Conservation (phyloP, 1,140 invertebrate genomes). For the Bombus superbus region DNA sequence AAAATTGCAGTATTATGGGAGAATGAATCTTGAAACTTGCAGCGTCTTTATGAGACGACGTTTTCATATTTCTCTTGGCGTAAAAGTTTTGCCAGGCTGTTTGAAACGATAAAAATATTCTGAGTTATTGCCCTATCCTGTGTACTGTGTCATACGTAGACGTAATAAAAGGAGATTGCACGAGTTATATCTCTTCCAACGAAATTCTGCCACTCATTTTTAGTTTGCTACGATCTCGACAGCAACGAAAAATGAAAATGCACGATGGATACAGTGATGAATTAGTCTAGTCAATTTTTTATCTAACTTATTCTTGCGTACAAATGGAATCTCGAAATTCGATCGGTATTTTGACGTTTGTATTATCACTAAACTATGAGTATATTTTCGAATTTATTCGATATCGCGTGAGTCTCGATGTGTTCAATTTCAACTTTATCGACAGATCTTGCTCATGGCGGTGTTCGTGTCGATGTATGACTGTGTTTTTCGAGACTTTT, state of each 20-base stretch:
- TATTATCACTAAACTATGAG: not conserved
- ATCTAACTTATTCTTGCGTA: not conserved
- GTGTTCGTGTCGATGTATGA: not conserved
- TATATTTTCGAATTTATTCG: not conserved
- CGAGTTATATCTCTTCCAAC: not conserved
- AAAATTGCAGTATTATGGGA: not conserved
- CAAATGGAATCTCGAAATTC: not conserved
- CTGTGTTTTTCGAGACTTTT: not conserved
- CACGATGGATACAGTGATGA: not conserved
- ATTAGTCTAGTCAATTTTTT: conserved; percentile 5
- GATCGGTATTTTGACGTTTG: not conserved
- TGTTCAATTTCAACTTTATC: not conserved
- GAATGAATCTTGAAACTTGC: not conserved
- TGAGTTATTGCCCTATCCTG: not conserved
- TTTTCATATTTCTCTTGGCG: not conserved
- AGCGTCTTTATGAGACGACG: too few species aligned
- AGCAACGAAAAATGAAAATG: not conserved
- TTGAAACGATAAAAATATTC: conserved; percentile 13
- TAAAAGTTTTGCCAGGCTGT: not conserved
- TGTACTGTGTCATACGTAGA: conserved; percentile 13
- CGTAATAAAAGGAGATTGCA: conserved; percentile 28
- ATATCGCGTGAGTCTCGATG: not conserved
- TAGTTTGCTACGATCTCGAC: not conserved
- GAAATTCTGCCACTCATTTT: conserved; percentile 6
- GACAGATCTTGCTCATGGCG: not conserved